Evolutionary conservation across 2,113 vertebrate genomes (phyloP).

Genomic region (Leucoraja erinaceus): DNA sequence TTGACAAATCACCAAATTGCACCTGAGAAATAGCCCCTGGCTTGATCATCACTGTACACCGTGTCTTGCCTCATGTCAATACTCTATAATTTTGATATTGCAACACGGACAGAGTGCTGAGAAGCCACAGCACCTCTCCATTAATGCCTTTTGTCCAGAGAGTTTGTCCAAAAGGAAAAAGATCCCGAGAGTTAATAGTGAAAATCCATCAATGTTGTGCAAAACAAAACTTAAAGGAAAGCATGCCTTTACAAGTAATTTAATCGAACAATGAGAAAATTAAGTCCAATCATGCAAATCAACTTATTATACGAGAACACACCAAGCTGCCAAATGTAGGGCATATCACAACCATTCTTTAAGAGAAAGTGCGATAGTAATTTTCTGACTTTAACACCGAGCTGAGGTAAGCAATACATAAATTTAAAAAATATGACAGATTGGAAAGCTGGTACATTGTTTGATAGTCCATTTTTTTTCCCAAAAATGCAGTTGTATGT

Average conservation of each 20-base stretch:
- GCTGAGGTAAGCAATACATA: background rate
- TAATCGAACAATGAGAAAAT: background rate
- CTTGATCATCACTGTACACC: background rate
- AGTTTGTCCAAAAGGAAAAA: background rate
- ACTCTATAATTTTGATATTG: background rate
- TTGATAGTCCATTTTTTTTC: background rate
- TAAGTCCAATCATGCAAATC: background rate
- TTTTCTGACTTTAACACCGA: background rate
- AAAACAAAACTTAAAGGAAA: background rate
- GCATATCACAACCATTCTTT: background rate
- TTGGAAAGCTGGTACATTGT: slow-evolving; percentile 23
- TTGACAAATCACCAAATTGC: background rate
- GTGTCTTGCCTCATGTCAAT: background rate
- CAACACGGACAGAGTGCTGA: background rate
- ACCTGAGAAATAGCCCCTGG: background rate
- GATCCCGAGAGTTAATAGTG: background rate
- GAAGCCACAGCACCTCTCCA: background rate
- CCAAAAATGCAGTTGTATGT: background rate
- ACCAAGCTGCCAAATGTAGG: background rate
- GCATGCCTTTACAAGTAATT: background rate
- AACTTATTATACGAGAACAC: background rate
- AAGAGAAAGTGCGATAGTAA: background rate
- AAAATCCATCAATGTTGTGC: background rate
- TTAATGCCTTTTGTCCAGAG: background rate
- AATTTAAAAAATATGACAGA: slow-evolving; percentile 3